These are phyloP conservation scores for Halcyon leucocephala DNA, from an alignment of 2,797 vertebrate genomes.

Conservation along the genomic window DNA sequence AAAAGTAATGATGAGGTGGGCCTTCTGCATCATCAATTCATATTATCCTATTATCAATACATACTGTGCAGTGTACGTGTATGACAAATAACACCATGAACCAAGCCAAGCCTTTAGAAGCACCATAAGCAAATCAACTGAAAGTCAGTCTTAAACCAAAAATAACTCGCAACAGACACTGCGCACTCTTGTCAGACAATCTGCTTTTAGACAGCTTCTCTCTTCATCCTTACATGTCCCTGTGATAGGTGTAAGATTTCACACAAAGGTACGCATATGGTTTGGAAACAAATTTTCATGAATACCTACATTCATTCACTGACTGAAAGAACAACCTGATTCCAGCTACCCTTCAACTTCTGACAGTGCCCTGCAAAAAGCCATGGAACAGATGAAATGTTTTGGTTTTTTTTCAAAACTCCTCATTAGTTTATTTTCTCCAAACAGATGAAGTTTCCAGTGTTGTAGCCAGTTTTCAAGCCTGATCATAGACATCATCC, in stretches of 20 bases:
- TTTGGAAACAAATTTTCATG: constrained; percentile 76
- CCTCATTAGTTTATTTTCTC: background rate
- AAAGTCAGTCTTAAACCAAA: background rate
- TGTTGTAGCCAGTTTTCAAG: background rate
- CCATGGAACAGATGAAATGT: constrained; percentile 86
- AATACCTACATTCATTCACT: constrained; percentile 69
- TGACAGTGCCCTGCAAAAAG: constrained; percentile 90
- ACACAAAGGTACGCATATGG: constrained; percentile 72
- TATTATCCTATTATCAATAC: background rate
- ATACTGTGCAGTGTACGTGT: background rate
- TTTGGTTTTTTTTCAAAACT: rapidly evolving
- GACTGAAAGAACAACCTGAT: background rate
- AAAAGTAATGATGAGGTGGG: background rate
- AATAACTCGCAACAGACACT: background rate
- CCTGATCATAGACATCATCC: background rate
- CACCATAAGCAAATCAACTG: background rate
- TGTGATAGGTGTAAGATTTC: constrained; percentile 70
- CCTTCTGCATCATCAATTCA: background rate
- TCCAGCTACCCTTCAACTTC: constrained; percentile 71
- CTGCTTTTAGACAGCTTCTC: constrained; percentile 74
- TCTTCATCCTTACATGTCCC: constrained; percentile 72
- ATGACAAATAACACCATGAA: background rate
- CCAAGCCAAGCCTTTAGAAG: background rate
- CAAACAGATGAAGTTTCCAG: background rate
- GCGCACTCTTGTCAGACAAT: constrained; percentile 3